Evolutionary conservation across 2,797 vertebrate species (phyloP).

Genomic region (Centropyge bicolor): DNA sequence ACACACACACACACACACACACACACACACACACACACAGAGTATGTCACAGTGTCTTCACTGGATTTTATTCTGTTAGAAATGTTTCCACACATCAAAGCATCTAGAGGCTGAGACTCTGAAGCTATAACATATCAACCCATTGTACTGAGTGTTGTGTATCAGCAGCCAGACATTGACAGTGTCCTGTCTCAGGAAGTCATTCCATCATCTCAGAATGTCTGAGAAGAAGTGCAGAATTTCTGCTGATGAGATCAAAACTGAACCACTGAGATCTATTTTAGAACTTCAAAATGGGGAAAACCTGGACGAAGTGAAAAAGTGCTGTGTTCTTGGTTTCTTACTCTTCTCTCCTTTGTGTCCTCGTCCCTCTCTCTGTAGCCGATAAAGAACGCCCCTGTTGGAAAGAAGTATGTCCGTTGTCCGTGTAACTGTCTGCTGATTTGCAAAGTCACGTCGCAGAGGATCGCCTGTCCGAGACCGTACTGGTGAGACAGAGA

Average conservation of each 20-base stretch:
- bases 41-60: no score
- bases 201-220: neutral
- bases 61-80: neutral
- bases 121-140: neutral
- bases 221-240: neutral
- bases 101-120: neutral
- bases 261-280: neutral
- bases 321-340: neutral
- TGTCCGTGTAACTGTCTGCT: constrained; percentile 94
- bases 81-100: neutral
- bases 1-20: no score
- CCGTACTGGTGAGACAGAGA: constrained; percentile 88
- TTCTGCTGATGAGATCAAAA: neutral
- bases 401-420: constrained; percentile 93
- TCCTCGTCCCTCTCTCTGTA: constrained; percentile 51
- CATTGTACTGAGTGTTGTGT: neutral
- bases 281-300: neutral
- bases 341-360: neutral
- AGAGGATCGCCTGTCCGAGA: constrained; percentile 91
- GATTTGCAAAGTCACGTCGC: constrained; percentile 93
- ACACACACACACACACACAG: no score
- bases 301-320: neutral
- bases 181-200: neutral
- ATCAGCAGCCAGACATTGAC: neutral
- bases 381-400: constrained; percentile 93